Evolutionary conservation across 1,140 invertebrate species (phyloP), one percentile per base, ranked within the genome.

Genomic region (Lucilia cuprina): DNA sequence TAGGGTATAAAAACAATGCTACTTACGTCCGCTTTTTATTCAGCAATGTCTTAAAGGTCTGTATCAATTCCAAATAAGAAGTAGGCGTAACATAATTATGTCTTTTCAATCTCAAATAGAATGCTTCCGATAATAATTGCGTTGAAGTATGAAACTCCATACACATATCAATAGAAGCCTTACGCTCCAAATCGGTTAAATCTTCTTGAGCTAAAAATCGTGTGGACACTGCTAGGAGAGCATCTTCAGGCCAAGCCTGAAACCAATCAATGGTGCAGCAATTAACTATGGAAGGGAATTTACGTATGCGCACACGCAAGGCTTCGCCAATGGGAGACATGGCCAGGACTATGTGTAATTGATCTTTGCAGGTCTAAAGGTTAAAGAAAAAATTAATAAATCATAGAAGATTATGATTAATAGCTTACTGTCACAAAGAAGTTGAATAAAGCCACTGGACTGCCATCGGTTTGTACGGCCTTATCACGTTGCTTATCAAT

Each of bases 241-340:
- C 98, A 92, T 99, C 98, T 87, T 96, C 94, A 4, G 98, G 98
- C 98, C 98, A 99, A 74, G 96, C 93, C 93, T 99, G 97, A 91
- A 99, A 97, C 98, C 98, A 99, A 92, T 99, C 97, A 85, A 99
- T 98, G 0, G 98, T 99, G 89, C 98, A 99, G 89, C 98, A 99
- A 91, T 98, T 99, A 30, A 99, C 96, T 35, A 99, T 93, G 0
- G 97, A 96, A 1, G 98, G 98, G 91, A 99, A 99, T 91, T 97
- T 99, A 84, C 97, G 92, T 14, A 99, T 95, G 77, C 97, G 93
- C 88, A 95, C 97, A 84, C 97, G 93, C 91, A 99, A 96, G 14
- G 93, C 93, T 84, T 95, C 95, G 8, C 97, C 97, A 87, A 97
- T 97, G 0, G 98, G 97, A 83, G 96, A 98, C 96, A 99, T 98